Evolutionary conservation across 2,888 invertebrate genomes (phyloP).

Genomic region (Pediacus dermestoides): DNA sequence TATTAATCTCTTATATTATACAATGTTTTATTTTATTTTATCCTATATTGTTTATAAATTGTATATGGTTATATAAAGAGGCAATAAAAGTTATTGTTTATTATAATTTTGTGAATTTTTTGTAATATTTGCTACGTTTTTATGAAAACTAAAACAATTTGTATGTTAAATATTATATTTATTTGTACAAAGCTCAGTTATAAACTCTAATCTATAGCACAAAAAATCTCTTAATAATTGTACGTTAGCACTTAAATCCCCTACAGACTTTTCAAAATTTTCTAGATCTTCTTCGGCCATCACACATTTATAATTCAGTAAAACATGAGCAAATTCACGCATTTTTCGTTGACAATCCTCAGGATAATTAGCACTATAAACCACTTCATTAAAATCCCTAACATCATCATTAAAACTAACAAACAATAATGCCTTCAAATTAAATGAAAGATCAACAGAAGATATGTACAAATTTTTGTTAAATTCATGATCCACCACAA

Average conservation of each 20-base stretch:
- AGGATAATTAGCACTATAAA: constrained; percentile 32
- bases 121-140: constrained; percentile 1
- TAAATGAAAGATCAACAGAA: constrained; percentile 62
- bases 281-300: constrained; percentile 16
- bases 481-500: constrained; percentile 61
- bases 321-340: no score
- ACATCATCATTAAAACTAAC: constrained; percentile 25
- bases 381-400: constrained; percentile 25
- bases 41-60: not conserved
- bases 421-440: constrained; percentile 52
- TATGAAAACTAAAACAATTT: no score
- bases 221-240: constrained; percentile 2
- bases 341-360: constrained; percentile 21
- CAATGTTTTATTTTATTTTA: not conserved
- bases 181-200: constrained; percentile 1
- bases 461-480: constrained; percentile 61
- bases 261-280: constrained; percentile 3
- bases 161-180: no score
- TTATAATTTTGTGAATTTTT: not conserved
- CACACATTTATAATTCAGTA: constrained; percentile 18
- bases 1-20: no score
- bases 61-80: not conserved
- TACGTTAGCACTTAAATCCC: constrained; percentile 7
- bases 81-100: not conserved
- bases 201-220: not conserved